A percentile compares a stretch with the other conserved stretches of the same genome.
These are phyloP conservation scores for Daktulosphaira vitifoliae DNA, from an alignment of 1,140 invertebrate genomes.

Conservation along the genomic window DNA sequence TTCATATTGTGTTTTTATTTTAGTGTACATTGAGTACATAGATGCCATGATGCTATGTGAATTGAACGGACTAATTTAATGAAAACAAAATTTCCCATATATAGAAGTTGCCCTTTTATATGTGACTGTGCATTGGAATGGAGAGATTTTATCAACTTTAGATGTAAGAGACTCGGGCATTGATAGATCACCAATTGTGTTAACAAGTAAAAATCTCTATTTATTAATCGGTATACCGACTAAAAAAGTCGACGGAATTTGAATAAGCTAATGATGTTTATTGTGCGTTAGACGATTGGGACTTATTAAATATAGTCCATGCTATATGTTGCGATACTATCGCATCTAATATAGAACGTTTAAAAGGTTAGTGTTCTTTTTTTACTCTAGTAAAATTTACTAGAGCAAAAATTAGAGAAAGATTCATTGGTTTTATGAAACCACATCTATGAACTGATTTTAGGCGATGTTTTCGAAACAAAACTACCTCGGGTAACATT, in stretches of 20 bases:
- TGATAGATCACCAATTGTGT: conserved; percentile 1
- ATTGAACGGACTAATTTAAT: too few relatives aligned
- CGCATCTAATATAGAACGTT: too few relatives aligned
- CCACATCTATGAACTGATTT: conserved; percentile 4
- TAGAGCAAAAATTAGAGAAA: too few relatives aligned
- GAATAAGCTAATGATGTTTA: background rate
- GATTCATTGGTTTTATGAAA: background rate
- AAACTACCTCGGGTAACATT: background rate
- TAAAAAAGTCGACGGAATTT: background rate
- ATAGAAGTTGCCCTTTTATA: too few relatives aligned
- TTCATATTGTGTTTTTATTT: too few relatives aligned
- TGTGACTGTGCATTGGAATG: background rate
- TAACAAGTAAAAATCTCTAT: background rate
- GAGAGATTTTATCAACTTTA: background rate
- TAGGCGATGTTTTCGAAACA: background rate
- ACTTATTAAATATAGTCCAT: too few relatives aligned
- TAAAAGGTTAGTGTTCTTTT: too few relatives aligned
- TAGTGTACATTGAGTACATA: too few relatives aligned
- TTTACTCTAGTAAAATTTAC: background rate
- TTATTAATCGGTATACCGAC: background rate
- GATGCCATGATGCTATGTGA: too few relatives aligned
- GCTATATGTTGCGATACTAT: too few relatives aligned
- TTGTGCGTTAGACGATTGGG: too few relatives aligned
- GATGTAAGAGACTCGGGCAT: background rate
- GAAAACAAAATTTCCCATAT: too few relatives aligned